Conservation (phyloP, 2,113 vertebrate species). For the Pelodiscus sinensis region DNA sequence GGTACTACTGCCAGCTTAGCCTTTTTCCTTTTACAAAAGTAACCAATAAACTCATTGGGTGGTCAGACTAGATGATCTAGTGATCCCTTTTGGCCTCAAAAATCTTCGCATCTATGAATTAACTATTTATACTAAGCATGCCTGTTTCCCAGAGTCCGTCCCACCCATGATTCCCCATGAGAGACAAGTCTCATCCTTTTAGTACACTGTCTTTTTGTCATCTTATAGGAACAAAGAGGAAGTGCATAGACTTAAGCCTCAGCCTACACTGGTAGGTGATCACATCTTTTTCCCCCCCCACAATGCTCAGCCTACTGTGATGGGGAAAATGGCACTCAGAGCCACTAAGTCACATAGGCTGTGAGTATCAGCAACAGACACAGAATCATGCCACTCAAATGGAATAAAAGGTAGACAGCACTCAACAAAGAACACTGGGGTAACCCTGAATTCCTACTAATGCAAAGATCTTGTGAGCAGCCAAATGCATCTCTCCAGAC, state of each 20-base stretch:
- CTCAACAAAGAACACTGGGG: neutral
- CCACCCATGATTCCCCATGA: neutral
- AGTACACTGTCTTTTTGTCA: neutral
- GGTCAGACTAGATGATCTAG: neutral
- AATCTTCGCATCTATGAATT: neutral
- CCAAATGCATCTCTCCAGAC: neutral
- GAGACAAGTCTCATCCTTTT: neutral
- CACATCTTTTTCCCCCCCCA: neutral
- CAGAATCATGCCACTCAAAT: neutral
- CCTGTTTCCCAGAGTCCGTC: neutral
- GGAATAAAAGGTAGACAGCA: neutral
- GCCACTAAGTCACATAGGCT: neutral
- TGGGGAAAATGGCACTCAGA: neutral
- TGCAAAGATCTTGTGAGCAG: neutral
- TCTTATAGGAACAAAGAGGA: neutral
- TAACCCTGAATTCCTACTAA: neutral
- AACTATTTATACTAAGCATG: neutral
- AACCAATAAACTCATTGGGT: neutral
- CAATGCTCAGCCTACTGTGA: neutral
- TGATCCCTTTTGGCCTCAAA: neutral
- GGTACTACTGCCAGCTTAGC: neutral
- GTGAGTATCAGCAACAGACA: neutral
- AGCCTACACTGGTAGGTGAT: neutral
- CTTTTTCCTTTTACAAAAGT: neutral
- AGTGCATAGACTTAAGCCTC: neutral